Conservation (phyloP, 2,888 invertebrate genomes). For the Volucella inflata region DNA sequence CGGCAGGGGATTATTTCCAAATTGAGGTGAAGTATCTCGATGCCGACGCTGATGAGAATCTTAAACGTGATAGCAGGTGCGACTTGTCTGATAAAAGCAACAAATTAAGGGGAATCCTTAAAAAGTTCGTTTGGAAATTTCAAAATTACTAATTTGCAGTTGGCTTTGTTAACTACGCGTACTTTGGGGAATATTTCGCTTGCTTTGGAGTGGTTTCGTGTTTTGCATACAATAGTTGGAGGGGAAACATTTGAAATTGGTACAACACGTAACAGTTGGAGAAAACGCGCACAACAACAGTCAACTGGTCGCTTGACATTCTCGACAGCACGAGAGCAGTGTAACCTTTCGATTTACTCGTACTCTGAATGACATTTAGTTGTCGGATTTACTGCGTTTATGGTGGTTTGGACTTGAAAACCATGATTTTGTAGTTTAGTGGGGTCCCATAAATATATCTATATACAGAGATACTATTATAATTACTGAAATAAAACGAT, state of each 20-base stretch:
- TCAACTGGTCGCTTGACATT: slow-evolving; percentile 32
- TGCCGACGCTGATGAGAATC: slow-evolving; percentile 2
- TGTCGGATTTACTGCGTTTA: slow-evolving; percentile 14
- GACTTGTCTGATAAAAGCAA: neutral
- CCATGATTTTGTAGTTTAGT: no score
- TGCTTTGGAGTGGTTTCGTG: neutral
- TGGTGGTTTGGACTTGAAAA: neutral
- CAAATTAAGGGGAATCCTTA: slow-evolving; percentile 24
- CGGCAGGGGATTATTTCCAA: slow-evolving; percentile 3
- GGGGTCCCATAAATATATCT: no score
- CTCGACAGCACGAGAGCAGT: slow-evolving; percentile 4
- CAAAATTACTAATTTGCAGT: neutral
- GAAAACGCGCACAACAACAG: slow-evolving; percentile 38
- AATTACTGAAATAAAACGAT: no score
- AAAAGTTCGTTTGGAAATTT: neutral
- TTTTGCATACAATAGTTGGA: neutral
- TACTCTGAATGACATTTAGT: slow-evolving; percentile 11
- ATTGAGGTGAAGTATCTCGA: slow-evolving; percentile 9
- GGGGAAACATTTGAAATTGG: slow-evolving; percentile 25
- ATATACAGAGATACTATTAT: no score
- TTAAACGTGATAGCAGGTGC: slow-evolving; percentile 1
- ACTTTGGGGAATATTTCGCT: slow-evolving; percentile 6
- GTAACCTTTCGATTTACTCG: neutral
- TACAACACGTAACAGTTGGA: slow-evolving; percentile 36
- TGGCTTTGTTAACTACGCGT: slow-evolving; percentile 5